Evolutionary conservation across 2,797 vertebrate species (phyloP).

Genomic region (Melopsittacus undulatus): DNA sequence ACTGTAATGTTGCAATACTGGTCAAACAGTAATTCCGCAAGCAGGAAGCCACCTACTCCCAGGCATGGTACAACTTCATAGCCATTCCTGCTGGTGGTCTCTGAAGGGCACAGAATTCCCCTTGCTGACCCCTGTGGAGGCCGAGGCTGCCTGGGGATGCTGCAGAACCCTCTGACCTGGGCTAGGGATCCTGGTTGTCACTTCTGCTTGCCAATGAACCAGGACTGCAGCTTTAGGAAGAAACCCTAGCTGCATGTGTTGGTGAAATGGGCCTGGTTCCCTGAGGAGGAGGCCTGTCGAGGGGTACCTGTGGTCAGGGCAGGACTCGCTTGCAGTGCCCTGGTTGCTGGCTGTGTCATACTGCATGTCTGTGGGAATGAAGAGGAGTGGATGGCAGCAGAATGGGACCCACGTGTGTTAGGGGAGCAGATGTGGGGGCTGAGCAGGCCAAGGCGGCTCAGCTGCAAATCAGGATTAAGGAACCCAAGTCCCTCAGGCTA

Average conservation of each 20-base stretch:
- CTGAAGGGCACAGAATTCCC: neutral
- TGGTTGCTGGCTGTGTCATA: neutral
- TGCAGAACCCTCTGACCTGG: neutral
- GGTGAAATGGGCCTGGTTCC: neutral
- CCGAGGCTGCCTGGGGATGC: neutral
- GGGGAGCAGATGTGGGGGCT: neutral
- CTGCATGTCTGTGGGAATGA: neutral
- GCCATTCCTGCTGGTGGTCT: neutral
- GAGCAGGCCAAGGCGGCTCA: neutral
- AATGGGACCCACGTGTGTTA: neutral
- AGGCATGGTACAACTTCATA: neutral
- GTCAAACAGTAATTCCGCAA: neutral
- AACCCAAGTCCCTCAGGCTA: neutral
- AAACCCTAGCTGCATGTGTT: neutral
- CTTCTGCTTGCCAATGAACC: neutral
- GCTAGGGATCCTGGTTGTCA: neutral
- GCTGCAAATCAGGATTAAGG: neutral
- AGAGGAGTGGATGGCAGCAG: neutral
- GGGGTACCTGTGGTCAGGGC: fast-evolving
- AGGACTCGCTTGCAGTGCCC: neutral
- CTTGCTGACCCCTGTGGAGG: neutral
- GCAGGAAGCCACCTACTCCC: neutral
- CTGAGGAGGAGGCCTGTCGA: neutral
- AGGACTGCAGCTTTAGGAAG: neutral
- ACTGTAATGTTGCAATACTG: neutral